A percentile compares a stretch with the other conserved stretches of the same genome.
These are phyloP conservation scores for Caenorhabditis brenneri DNA, from an alignment of 1,140 invertebrate species.

Conservation along the genomic window DNA sequence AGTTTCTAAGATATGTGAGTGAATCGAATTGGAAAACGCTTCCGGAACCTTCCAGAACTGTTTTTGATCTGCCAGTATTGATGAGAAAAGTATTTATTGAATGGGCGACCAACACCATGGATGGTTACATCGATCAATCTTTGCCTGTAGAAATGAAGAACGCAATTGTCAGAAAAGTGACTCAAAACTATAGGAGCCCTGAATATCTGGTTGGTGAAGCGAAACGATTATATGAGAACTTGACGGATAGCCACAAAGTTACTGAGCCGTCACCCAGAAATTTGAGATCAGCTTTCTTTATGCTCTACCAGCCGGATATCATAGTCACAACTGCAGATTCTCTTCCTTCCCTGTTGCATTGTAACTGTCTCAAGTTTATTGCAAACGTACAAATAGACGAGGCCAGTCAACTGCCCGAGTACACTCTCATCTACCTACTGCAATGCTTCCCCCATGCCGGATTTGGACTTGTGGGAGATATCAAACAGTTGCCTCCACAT, in stretches of 20 bases:
- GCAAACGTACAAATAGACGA: background rate
- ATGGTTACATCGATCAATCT: no score
- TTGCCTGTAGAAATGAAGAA: no score
- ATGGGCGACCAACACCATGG: background rate
- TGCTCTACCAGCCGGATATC: background rate
- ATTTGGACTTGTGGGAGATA: background rate
- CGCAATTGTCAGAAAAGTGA: background rate
- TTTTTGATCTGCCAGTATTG: background rate
- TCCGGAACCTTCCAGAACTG: background rate
- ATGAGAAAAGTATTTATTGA: background rate
- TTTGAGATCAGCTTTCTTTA: background rate
- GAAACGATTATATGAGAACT: background rate
- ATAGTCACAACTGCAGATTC: background rate
- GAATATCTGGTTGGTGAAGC: background rate
- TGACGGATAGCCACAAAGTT: background rate
- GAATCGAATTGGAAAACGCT: conserved; percentile 1
- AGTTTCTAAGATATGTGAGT: background rate
- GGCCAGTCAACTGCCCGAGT: background rate
- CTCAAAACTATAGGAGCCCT: background rate
- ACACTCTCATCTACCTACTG: background rate
- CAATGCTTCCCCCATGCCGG: background rate
- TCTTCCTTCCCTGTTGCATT: background rate
- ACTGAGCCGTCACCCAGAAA: background rate
- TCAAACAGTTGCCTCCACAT: background rate
- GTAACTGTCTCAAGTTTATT: background rate